These are phyloP conservation scores for Babyrousa celebensis DNA, from an alignment of 2,797 vertebrate species.

Conservation along the genomic window DNA sequence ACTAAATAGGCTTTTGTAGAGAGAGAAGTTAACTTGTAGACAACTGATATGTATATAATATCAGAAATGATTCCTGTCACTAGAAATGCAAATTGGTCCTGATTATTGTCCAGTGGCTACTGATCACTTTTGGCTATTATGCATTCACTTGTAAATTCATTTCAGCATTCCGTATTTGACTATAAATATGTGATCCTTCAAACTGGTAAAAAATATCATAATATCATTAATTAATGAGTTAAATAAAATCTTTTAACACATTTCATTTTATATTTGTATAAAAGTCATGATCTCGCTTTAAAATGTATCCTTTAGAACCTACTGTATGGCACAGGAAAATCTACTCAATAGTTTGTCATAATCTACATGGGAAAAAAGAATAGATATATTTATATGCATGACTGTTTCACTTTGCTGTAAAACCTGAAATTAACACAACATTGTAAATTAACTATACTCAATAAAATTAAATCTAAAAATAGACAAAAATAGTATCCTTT, in stretches of 20 bases:
- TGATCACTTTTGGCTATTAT: constrained; percentile 10
- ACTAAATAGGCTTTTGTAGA: neutral
- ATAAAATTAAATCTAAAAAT: too few relatives aligned
- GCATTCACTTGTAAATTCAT: constrained; percentile 32
- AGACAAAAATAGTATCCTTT: too few relatives aligned
- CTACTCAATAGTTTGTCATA: too few relatives aligned
- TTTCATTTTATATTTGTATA: constrained; percentile 41
- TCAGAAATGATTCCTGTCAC: constrained; percentile 25
- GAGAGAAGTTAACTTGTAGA: constrained; percentile 27
- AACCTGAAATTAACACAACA: too few relatives aligned
- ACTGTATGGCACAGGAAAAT: too few relatives aligned
- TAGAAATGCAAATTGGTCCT: constrained; percentile 56
- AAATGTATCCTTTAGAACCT: constrained; percentile 16
- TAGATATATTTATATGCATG: too few relatives aligned
- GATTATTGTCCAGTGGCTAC: neutral
- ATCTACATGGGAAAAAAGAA: too few relatives aligned
- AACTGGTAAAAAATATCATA: neutral
- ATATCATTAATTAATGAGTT: constrained; percentile 38
- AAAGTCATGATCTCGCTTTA: constrained; percentile 64
- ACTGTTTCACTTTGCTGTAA: too few relatives aligned
- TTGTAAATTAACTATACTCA: too few relatives aligned
- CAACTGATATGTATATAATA: constrained; percentile 32
- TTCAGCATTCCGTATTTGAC: constrained; percentile 42
- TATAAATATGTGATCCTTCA: constrained; percentile 1
- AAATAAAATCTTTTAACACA: constrained; percentile 40